These are phyloP conservation scores for Stenopsyche tienmushanensis DNA, from an alignment of 1,140 invertebrate genomes.

Conservation along the genomic window DNA sequence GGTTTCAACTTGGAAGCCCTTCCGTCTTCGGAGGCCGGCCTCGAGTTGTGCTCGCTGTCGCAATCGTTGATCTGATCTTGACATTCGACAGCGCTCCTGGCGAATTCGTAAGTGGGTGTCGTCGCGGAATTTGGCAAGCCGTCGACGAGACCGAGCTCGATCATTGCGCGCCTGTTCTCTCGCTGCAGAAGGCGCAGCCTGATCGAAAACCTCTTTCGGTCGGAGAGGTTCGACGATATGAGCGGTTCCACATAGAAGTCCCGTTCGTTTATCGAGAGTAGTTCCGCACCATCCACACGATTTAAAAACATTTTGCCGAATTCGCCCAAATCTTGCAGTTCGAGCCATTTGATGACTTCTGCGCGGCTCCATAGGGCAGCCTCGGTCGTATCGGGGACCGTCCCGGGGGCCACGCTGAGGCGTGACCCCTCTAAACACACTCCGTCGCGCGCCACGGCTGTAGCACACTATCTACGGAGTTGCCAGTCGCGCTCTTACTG, in stretches of 20 bases:
- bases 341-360: background rate
- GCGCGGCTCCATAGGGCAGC: background rate
- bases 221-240: constrained; percentile 10
- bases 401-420: background rate
- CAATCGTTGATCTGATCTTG: constrained; percentile 40
- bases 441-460: background rate
- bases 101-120: constrained; percentile 45
- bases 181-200: constrained; percentile 52
- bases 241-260: background rate
- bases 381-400: background rate
- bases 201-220: constrained; percentile 52
- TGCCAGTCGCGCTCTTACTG: too few relatives aligned
- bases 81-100: constrained; percentile 43
- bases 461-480: background rate
- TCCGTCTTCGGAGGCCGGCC: constrained; percentile 46
- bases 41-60: constrained; percentile 48
- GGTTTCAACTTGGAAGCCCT: constrained; percentile 54
- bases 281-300: background rate
- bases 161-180: constrained; percentile 51
- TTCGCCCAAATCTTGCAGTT: too few relatives aligned
- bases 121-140: constrained; percentile 12
- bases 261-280: background rate
- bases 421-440: too few relatives aligned
- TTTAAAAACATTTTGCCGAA: too few relatives aligned
- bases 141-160: constrained; percentile 47